These are phyloP conservation scores for Apodemia zela DNA, from an alignment of 2,888 invertebrate species.

Conservation along the genomic window DNA sequence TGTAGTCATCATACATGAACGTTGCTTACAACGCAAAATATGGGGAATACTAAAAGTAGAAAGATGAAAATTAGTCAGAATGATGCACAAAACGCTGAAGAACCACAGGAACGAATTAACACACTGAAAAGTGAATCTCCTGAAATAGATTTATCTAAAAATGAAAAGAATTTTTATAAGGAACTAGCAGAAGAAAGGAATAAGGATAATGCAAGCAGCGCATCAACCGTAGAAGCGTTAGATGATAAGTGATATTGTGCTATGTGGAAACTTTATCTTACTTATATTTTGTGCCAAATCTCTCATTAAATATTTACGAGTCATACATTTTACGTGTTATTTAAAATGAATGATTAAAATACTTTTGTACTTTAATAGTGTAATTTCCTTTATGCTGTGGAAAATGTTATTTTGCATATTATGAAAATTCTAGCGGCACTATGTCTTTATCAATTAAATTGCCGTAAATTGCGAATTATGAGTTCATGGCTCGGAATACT, in stretches of 20 bases:
- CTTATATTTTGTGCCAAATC: constrained; percentile 24
- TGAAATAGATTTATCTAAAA: constrained; percentile 37
- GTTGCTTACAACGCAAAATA: constrained; percentile 39
- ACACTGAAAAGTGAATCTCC: constrained; percentile 55
- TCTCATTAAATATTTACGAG: neutral
- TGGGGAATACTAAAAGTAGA: constrained; percentile 70
- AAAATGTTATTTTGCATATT: too few relatives aligned
- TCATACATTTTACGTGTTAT: too few relatives aligned
- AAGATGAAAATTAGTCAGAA: constrained; percentile 63
- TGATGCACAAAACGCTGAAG: constrained; percentile 44
- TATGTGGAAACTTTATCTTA: constrained; percentile 16
- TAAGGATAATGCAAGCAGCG: constrained; percentile 67
- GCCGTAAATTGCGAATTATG: too few relatives aligned
- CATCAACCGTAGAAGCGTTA: constrained; percentile 70
- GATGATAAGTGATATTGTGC: constrained; percentile 59
- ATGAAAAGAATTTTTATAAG: constrained; percentile 31
- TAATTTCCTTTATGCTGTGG: too few relatives aligned
- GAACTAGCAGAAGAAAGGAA: constrained; percentile 48
- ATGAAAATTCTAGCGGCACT: too few relatives aligned
- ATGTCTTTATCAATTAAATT: too few relatives aligned
- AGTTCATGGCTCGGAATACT: too few relatives aligned
- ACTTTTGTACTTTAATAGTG: too few relatives aligned
- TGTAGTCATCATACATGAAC: constrained; percentile 33
- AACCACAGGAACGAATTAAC: constrained; percentile 51
- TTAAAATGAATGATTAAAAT: too few relatives aligned